These are phyloP conservation scores for Bombylius major DNA, from an alignment of 2,888 invertebrate genomes.

Conservation along the genomic window DNA sequence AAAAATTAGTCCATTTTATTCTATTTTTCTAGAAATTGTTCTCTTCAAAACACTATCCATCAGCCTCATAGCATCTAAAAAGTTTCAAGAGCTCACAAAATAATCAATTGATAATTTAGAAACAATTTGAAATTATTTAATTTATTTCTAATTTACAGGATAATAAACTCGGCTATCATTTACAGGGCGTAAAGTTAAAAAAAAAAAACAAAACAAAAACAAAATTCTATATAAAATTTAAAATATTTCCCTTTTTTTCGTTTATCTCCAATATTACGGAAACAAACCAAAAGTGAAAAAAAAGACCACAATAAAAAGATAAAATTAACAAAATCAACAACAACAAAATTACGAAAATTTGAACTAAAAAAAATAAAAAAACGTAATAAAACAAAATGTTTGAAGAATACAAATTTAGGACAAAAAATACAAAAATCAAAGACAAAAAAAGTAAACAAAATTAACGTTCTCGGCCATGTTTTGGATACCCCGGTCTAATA, in stretches of 20 bases:
- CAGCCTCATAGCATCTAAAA: too few species aligned
- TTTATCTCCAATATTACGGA: constrained; percentile 18
- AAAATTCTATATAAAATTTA: neutral
- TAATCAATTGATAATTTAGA: neutral
- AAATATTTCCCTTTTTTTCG: neutral
- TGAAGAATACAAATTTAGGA: constrained; percentile 15
- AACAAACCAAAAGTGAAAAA: constrained; percentile 27
- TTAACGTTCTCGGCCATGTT: constrained; percentile 35
- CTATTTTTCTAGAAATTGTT: too few species aligned
- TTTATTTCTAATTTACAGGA: constrained; percentile 15
- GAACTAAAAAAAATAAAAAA: constrained; percentile 14
- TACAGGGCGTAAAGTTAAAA: neutral
- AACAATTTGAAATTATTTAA: constrained; percentile 10
- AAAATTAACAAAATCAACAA: constrained; percentile 21
- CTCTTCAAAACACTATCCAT: too few species aligned
- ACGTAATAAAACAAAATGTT: too few species aligned
- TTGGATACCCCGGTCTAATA: constrained; percentile 44
- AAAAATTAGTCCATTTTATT: too few species aligned
- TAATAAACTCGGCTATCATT: neutral
- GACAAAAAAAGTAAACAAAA: constrained; percentile 17
- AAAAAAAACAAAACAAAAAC: neutral
- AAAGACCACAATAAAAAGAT: constrained; percentile 29
- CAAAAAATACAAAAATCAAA: constrained; percentile 1
- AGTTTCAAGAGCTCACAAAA: neutral
- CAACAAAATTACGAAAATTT: constrained; percentile 20